Base-by-base conservation (phyloP, 2,888 invertebrate species). In the Plagodis pulveraria region DNA sequence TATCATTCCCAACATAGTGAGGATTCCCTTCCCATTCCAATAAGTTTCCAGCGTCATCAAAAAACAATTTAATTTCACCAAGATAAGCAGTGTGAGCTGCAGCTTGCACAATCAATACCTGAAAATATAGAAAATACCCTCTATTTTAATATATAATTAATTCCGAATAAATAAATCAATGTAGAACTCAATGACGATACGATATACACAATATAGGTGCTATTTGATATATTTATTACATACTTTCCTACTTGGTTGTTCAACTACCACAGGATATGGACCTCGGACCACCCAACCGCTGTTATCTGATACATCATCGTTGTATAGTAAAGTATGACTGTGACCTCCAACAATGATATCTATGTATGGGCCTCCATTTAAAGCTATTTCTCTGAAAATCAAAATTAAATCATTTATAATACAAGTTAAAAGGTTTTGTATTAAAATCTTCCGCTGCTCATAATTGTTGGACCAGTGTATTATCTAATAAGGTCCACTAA, bases 271-370 rank as follows among this genome's bases (percentile, higher is more conserved):
- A 0, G 97, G 97, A 81, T 98, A 98, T 1, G 94, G 93, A 22
- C 95, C 96, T 34, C 73, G 75, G 0, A 95, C 88, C 0, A 45
- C 44, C 57, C 87, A 92, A 0, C 50, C 83, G 50, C 94, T 94
- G 0, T 93, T 90, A 1, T 93, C 94, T 5, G 94, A 94, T 4
- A 87, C 85, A 0, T 81, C 87, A 0, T 86, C 87, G 35, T 86
- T 95, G 74, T 95, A 97, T 0, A 98, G 89, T 65, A 98, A 94
- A 0, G 96, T 95, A 75, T 98, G 96, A 6, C 96, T 96, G 78
- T 98, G 98, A 2, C 96, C 96, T 22, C 98, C 98, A 0, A 98
- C 96, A 42, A 98, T 95, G 0, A 98, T 93, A 72, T 97, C 96
- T 47, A 98, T 93, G 60, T 95, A 93, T 0, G 94, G 94, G n/a